Base-by-base conservation (phyloP, 2,113 vertebrate genomes). In the Chamaea fasciata region DNA sequence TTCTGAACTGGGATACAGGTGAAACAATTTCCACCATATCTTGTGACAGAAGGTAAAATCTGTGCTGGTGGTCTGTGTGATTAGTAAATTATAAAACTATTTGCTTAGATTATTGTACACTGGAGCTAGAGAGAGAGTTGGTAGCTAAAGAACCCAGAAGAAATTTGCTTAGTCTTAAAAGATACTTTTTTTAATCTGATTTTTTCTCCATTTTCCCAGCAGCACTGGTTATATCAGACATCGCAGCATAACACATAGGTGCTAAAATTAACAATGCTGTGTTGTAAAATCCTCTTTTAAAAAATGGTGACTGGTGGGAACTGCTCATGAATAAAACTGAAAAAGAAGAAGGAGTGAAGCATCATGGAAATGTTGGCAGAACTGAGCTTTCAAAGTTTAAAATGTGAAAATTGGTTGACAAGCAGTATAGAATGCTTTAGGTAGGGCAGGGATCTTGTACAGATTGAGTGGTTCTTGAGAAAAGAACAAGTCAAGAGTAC, bases 221-320 rank as follows among this genome's bases (percentile, higher is more conserved):
- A 95, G 49, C 78, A 26, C 22, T 49, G 28, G 28, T 91, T 96
- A 39, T 49, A 83, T 65, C 73, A 87, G 74, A 20, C 15, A 75
- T 60, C 87, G 82, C 74, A 87, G 78, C 71, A 55, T 90, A 90
- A 91, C 81, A 89, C 53, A 12, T 77, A 83, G 49, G 79, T 70
- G 79, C 87, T 92, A 85, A 94, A 94, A 91, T 92, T 89, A 90
- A 83, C 80, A 87, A 75, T 73, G 78, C 74, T 89, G 59, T 70
- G 87, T n/a, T 87, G 65, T 80, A 91, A 85, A 87, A 89, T 65
- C 26, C 19, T 73, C 91, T 82, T 74, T 89, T 56, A 17, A 63
- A 91, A 86, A 82, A 71, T 10, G 67, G 52, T 86, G 76, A 78
- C 92, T 92, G 60, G 33, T 91, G 87, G 71, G 65, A 95, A 35